These are phyloP conservation scores for Polyodon spathula DNA, from an alignment of 2,113 vertebrate genomes.

Conservation along the genomic window DNA sequence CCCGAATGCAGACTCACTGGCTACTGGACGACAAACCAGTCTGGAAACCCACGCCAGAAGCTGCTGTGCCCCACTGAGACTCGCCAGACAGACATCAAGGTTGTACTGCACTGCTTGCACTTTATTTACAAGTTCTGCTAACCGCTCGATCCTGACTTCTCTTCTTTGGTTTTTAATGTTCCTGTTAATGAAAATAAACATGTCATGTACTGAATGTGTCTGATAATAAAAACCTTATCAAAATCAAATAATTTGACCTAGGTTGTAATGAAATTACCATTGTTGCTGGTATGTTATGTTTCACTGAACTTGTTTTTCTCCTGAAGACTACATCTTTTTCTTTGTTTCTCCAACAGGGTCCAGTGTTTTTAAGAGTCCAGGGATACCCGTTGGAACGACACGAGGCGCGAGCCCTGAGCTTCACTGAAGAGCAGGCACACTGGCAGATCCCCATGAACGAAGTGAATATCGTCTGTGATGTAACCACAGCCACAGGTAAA, in stretches of 20 bases:
- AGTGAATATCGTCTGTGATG: slow-evolving; percentile 80
- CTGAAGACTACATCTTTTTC: neutral
- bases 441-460: slow-evolving; percentile 84
- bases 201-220: too few species aligned
- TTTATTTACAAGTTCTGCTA: too few species aligned
- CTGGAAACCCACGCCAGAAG: too few species aligned
- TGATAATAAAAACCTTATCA: too few species aligned
- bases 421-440: slow-evolving; percentile 77
- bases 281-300: neutral
- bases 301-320: neutral
- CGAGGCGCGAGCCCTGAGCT: slow-evolving; percentile 74
- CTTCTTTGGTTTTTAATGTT: too few species aligned
- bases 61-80: slow-evolving; percentile 78
- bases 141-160: too few species aligned
- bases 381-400: slow-evolving; percentile 67
- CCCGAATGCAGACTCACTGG: slow-evolving; percentile 75
- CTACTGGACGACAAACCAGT: slow-evolving; percentile 89
- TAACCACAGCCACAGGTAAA: slow-evolving; percentile 70
- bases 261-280: neutral
- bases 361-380: slow-evolving; percentile 75
- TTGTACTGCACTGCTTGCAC: slow-evolving; percentile 30
- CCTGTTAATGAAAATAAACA: too few species aligned
- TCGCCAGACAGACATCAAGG: slow-evolving; percentile 71
- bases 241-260: too few species aligned
- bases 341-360: slow-evolving; percentile 59